phyloP scores from a whole-genome alignment of 2,888 invertebrate species.

The Rhaphigaster nebulosa region DNA sequence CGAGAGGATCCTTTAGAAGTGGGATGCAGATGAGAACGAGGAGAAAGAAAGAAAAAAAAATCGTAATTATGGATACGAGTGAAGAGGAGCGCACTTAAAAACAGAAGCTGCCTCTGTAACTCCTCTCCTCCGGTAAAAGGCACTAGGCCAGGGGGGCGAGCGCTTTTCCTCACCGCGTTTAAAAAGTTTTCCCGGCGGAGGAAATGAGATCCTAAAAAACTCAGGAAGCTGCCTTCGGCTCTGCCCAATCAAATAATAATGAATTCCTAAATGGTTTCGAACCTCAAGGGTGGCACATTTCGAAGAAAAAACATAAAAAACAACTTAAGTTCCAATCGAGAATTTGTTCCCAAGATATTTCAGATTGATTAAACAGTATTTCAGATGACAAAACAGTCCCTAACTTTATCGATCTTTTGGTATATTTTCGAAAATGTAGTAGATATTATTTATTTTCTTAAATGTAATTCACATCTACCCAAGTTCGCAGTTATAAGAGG shows the following conservation, averaged over 20 bases:
- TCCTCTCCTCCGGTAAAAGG: neutral
- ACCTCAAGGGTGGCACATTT: neutral
- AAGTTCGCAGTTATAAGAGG: too few relatives aligned
- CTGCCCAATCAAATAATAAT: neutral
- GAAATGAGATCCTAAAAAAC: constrained; percentile 6
- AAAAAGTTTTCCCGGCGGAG: constrained; percentile 14
- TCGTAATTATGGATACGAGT: constrained; percentile 33
- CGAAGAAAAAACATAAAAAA: neutral
- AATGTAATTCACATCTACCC: too few relatives aligned
- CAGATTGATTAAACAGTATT: neutral
- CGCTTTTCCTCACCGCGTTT: neutral
- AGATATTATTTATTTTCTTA: too few relatives aligned
- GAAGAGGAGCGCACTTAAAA: constrained; percentile 26
- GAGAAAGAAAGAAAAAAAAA: neutral
- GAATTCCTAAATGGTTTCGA: neutral
- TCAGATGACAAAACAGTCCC: neutral
- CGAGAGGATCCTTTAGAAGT: constrained; percentile 1
- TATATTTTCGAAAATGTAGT: too few relatives aligned
- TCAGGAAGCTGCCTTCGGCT: constrained; percentile 28
- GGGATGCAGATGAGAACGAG: neutral
- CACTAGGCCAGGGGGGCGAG: neutral
- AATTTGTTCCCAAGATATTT: neutral
- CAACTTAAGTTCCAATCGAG: neutral
- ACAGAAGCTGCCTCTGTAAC: neutral
- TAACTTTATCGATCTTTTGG: neutral